Percentiles rank a stretch among this genome's conserved stretches.
Evolutionary conservation across 2,888 invertebrate species (phyloP).

Genomic region (Perizoma flavofasciatum): DNA sequence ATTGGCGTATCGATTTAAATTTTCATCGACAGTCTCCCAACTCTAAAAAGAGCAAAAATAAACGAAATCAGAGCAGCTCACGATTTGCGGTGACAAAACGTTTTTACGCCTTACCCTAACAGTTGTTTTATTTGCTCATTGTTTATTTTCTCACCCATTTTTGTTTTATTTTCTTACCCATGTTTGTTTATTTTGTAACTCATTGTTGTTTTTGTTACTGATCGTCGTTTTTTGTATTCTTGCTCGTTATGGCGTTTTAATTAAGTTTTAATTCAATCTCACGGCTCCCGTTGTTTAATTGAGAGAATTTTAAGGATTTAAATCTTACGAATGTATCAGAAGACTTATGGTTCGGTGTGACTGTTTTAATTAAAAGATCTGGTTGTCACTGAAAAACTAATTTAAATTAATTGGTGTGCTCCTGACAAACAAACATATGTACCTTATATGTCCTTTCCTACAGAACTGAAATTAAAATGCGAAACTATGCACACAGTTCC

Average conservation of each 20-base stretch:
- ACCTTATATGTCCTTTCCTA: too few relatives aligned
- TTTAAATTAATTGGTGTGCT: neutral
- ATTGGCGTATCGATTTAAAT: too few relatives aligned
- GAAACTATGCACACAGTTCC: too few relatives aligned
- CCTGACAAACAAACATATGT: too few relatives aligned
- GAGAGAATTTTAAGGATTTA: constrained; percentile 56
- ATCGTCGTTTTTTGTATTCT: constrained; percentile 39
- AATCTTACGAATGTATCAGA: constrained; percentile 47
- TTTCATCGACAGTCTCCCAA: constrained; percentile 23
- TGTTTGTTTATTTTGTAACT: constrained; percentile 28
- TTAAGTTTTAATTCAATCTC: constrained; percentile 81
- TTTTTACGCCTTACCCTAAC: constrained; percentile 58
- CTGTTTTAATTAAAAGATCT: constrained; percentile 46
- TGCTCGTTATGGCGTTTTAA: constrained; percentile 73
- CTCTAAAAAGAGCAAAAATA: constrained; percentile 27
- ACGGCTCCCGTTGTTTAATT: constrained; percentile 70
- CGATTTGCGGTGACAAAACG: constrained; percentile 60
- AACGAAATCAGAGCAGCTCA: constrained; percentile 36
- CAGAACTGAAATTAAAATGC: too few relatives aligned
- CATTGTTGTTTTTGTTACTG: constrained; percentile 43
- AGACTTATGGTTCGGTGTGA: constrained; percentile 56
- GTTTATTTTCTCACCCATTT: neutral
- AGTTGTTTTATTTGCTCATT: constrained; percentile 19
- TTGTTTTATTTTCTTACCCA: constrained; percentile 32
- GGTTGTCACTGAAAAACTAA: constrained; percentile 1